Evolutionary conservation across 2,888 invertebrate genomes (phyloP).

Genomic region (Volucella zonaria): DNA sequence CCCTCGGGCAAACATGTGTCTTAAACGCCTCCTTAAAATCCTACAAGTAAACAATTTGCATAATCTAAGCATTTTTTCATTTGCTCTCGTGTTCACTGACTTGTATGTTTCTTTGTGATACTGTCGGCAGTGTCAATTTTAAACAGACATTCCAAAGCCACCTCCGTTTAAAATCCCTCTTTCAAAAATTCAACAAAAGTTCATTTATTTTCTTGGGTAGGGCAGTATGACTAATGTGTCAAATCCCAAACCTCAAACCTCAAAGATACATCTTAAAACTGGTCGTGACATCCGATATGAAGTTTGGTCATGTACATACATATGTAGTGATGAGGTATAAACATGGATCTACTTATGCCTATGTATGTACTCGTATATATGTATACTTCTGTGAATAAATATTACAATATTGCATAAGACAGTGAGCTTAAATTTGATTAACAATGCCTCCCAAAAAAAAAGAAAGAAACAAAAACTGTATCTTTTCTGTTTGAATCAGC

Average conservation of each 20-base stretch:
- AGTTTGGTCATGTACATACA: neutral
- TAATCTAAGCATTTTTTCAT: neutral
- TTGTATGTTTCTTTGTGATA: too few species aligned
- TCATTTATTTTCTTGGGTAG: conserved; percentile 31
- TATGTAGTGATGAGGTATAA: too few species aligned
- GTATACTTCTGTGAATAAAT: too few species aligned
- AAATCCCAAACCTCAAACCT: neutral
- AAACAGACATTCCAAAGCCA: conserved; percentile 1
- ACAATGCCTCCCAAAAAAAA: neutral
- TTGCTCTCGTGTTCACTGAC: too few species aligned
- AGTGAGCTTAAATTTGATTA: neutral
- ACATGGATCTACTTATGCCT: too few species aligned
- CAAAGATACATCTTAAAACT: conserved; percentile 3
- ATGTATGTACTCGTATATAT: too few species aligned
- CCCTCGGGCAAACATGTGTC: too few species aligned
- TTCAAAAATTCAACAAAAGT: conserved; percentile 14
- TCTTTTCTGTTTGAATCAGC: conserved; percentile 1
- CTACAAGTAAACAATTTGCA: too few species aligned
- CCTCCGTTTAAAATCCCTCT: conserved; percentile 4
- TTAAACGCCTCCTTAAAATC: too few species aligned
- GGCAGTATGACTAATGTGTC: conserved; percentile 21
- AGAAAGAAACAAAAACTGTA: neutral
- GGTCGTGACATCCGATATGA: neutral
- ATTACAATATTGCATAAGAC: conserved; percentile 9
- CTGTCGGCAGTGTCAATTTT: neutral